Base-by-base conservation (phyloP, 2,113 vertebrate species). In the Cheirogaleus medius region DNA sequence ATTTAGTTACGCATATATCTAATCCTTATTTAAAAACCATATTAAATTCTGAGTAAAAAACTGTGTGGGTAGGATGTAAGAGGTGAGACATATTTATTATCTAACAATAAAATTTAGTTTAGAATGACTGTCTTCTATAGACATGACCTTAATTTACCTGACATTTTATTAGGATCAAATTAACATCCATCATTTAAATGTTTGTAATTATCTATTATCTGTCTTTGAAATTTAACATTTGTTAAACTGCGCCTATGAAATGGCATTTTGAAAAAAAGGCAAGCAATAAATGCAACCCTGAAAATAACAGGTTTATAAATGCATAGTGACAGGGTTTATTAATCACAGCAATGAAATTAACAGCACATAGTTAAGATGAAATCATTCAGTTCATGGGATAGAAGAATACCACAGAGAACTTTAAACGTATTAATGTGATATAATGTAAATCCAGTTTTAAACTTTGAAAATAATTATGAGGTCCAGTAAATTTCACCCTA, bases 321-420 rank as follows among this genome's bases (percentile, higher is more conserved):
- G 73, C 66, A 54, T 0, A 13, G 73, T 98, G 96, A 97, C 11
- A 73, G 44, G 73, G 47, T 87, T 98, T 98, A 95, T 98, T 98
- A 98, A 97, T 98, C 97, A 98, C 58, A 44, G 83, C 94, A 97
- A 64, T 97, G 88, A 95, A 98, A 98, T 97, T 97, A 98, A 97
- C 77, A 97, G 14, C 29, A 14, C 27, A 95, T 90, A 97, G 94
- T 97, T 98, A 97, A 98, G 74, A 97, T 42, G 52, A 93, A 98
- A 98, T 95, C 49, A 96, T 87, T 81, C 60, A 76, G 29, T 95
- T 98, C 52, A 91, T 76, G 68, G 44, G 64, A 68, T 87, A 71
- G 96, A 60, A 96, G n/a, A 97, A 92, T 83, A 98, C 91, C 63
- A 94, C 10, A 91, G 87, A 97, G 93, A 94, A 66, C 74, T 97